Evolutionary conservation across 2,113 vertebrate species (phyloP).

Genomic region (Leucosticte australis): DNA sequence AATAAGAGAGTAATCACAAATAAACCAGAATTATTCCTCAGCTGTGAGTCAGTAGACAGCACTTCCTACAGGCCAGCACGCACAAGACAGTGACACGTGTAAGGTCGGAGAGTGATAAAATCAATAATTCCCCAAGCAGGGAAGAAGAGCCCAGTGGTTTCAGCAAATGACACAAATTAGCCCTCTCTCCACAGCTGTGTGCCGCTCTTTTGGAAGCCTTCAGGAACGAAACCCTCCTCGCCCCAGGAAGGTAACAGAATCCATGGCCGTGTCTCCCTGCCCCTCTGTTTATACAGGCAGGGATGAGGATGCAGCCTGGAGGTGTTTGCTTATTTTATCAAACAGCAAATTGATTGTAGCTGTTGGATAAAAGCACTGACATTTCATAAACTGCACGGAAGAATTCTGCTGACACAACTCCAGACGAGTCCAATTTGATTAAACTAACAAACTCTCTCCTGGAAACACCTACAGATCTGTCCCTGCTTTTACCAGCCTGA

Average conservation of each 20-base stretch:
- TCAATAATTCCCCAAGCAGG: conserved; percentile 63
- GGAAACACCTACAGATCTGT: background rate
- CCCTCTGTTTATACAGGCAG: conserved; percentile 14
- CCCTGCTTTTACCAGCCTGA: background rate
- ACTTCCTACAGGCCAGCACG: conserved; percentile 51
- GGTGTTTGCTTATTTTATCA: conserved; percentile 49
- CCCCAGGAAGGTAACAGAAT: conserved; percentile 24
- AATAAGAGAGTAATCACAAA: conserved; percentile 2
- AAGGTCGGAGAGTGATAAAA: conserved; percentile 50
- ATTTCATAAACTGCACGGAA: background rate
- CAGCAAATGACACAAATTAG: conserved; percentile 58
- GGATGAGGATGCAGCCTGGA: background rate
- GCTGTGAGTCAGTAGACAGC: conserved; percentile 29
- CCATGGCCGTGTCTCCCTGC: background rate
- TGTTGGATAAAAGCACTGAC: conserved; percentile 25
- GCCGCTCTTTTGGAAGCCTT: conserved; percentile 30
- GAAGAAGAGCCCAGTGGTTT: conserved; percentile 46
- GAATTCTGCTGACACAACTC: conserved; percentile 21
- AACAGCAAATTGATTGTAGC: conserved; percentile 42
- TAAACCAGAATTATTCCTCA: conserved; percentile 36
- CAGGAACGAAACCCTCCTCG: background rate
- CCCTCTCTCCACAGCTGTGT: background rate
- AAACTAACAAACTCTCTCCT: background rate
- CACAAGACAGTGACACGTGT: conserved; percentile 36
- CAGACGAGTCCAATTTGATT: background rate